These are phyloP conservation scores for Nephrotoma appendiculata DNA, from an alignment of 2,888 invertebrate genomes.

Conservation along the genomic window DNA sequence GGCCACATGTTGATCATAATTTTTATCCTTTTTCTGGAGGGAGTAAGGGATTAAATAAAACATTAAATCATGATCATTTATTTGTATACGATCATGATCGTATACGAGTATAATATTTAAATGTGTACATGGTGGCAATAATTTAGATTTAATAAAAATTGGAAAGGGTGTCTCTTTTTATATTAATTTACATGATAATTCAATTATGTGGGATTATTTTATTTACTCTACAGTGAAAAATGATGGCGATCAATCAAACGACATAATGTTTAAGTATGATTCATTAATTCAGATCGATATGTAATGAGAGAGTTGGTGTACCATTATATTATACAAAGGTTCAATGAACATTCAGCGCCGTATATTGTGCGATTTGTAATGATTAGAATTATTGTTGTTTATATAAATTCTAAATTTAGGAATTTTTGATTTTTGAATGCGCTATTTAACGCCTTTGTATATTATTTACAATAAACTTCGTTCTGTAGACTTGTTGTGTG, in stretches of 20 bases:
- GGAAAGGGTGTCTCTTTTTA: neutral
- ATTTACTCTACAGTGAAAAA: neutral
- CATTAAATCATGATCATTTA: neutral
- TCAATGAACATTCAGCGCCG: neutral
- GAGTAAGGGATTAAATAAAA: neutral
- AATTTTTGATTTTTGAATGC: neutral
- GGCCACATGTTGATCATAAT: neutral
- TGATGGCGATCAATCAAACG: neutral
- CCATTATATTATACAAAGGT: neutral
- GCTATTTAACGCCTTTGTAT: neutral
- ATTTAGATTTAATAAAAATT: neutral
- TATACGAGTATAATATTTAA: neutral
- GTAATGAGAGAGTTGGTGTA: neutral
- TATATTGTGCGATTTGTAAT: neutral
- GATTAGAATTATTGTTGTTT: neutral
- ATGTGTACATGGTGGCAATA: neutral
- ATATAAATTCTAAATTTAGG: neutral
- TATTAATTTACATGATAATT: neutral
- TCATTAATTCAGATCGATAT: neutral
- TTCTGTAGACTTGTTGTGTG: neutral
- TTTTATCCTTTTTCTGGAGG: neutral
- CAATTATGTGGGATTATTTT: neutral
- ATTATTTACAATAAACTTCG: neutral
- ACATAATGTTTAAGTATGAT: neutral
- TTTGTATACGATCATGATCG: neutral